Percentiles rank a stretch among this genome's conserved stretches.
These are phyloP conservation scores for Polydesmus complanatus DNA, from an alignment of 2,888 invertebrate genomes.

Conservation along the genomic window DNA sequence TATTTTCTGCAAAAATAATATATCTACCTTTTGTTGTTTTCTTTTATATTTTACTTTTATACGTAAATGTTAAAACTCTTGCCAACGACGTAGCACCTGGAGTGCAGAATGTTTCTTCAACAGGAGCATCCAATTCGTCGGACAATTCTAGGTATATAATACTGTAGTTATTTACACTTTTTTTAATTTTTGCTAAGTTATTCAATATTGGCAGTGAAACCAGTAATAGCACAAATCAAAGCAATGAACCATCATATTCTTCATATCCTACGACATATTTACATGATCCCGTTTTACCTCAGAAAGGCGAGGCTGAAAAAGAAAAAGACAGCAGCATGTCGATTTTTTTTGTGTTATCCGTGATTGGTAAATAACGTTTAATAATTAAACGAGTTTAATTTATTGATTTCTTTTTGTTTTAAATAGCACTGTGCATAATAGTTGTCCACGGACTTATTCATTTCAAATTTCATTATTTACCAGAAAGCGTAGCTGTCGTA, in stretches of 20 bases:
- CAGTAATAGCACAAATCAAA: not conserved
- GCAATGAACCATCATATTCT: not conserved
- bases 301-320: conserved; percentile 81
- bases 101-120: no score
- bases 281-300: conserved; percentile 43
- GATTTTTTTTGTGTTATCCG: conserved; percentile 92
- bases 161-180: no score
- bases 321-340: conserved; percentile 94
- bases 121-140: no score
- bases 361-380: conserved; percentile 43
- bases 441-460: conserved; percentile 88
- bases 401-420: conserved; percentile 10
- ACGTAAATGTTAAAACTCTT: no score
- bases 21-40: no score
- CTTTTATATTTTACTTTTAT: no score
- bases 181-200: no score
- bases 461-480: conserved; percentile 89
- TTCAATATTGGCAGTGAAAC: no score
- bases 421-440: conserved; percentile 69
- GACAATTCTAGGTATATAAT: no score
- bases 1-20: no score
- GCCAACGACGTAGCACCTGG: no score
- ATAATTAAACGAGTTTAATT: not conserved
- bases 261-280: not conserved
- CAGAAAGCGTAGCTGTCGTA: conserved; percentile 94